A percentile compares a stretch with the other conserved stretches of the same genome.
These are phyloP conservation scores for Iphiclides podalirius DNA, from an alignment of 2,888 invertebrate genomes.

Conservation along the genomic window DNA sequence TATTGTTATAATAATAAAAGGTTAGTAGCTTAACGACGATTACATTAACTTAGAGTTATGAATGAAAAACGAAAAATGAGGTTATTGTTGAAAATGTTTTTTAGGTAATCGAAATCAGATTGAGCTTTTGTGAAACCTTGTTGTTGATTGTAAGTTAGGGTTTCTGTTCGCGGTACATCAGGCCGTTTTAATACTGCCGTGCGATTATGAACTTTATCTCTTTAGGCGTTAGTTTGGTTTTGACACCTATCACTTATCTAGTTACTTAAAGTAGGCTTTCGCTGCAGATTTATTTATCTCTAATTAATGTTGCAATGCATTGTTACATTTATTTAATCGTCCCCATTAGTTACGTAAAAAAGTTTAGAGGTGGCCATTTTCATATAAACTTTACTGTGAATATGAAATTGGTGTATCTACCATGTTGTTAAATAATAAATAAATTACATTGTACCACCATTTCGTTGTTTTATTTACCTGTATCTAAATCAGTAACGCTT, in stretches of 20 bases:
- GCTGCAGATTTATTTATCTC: constrained; percentile 47
- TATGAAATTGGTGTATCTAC: constrained; percentile 77
- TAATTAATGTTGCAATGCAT: constrained; percentile 64
- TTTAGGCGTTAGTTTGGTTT: constrained; percentile 29
- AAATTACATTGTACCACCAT: constrained; percentile 86
- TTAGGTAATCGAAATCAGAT: constrained; percentile 74
- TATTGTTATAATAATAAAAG: constrained; percentile 71
- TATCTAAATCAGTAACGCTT: too few relatives aligned
- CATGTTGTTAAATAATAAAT: constrained; percentile 83
- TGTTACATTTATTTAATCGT: constrained; percentile 66
- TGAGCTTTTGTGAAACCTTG: constrained; percentile 73
- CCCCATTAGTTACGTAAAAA: constrained; percentile 76
- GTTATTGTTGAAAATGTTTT: constrained; percentile 79
- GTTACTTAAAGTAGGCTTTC: constrained; percentile 55
- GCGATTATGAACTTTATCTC: constrained; percentile 26
- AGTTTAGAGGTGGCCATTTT: constrained; percentile 78
- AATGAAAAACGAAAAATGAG: constrained; percentile 64
- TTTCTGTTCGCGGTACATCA: constrained; percentile 38
- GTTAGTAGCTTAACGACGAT: constrained; percentile 76
- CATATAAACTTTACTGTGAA: constrained; percentile 57
- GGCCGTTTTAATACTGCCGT: constrained; percentile 38
- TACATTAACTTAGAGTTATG: constrained; percentile 71
- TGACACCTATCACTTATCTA: constrained; percentile 42
- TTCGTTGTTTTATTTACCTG: constrained; percentile 59
- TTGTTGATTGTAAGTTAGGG: constrained; percentile 60